A percentile compares a stretch with the other conserved stretches of the same genome.
phyloP scores from a whole-genome alignment of 2,888 invertebrate genomes.

The Panopea generosa region DNA sequence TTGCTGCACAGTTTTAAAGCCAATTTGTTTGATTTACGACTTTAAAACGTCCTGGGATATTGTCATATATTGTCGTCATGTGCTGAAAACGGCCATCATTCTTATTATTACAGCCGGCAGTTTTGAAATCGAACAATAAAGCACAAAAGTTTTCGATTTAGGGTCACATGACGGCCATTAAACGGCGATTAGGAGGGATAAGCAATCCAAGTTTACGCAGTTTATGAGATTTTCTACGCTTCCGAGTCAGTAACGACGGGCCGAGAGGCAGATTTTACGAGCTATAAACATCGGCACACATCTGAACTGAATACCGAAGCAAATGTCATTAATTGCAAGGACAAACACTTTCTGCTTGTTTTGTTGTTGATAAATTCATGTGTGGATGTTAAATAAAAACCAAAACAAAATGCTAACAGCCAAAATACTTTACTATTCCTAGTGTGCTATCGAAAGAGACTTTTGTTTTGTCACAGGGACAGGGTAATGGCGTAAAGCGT shows the following conservation, averaged over 20 bases:
- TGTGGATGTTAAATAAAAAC: no score
- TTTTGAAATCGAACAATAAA: conserved; percentile 59
- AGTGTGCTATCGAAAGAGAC: no score
- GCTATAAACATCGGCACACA: conserved; percentile 40
- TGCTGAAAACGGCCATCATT: conserved; percentile 37
- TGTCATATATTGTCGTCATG: conserved; percentile 27
- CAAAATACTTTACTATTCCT: no score
- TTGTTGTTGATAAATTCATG: no score
- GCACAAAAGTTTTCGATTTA: conserved; percentile 54
- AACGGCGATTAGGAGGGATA: conserved; percentile 48
- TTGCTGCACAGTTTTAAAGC: conserved; percentile 38
- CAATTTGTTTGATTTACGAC: conserved; percentile 51
- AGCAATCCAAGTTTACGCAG: conserved; percentile 27
- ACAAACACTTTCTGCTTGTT: no score
- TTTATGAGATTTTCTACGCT: conserved; percentile 47
- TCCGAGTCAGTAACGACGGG: conserved; percentile 49
- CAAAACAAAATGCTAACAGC: no score
- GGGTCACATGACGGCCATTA: conserved; percentile 54
- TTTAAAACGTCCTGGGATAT: conserved; percentile 41
- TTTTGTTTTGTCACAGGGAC: no score
- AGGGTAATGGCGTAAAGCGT: no score
- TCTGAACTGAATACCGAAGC: conserved; percentile 30
- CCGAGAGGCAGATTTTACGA: conserved; percentile 31
- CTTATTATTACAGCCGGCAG: conserved; percentile 24
- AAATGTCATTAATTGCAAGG: background rate